Evolutionary conservation across 2,888 invertebrate species (phyloP).

Genomic region (Didymodactylos carnosus): DNA sequence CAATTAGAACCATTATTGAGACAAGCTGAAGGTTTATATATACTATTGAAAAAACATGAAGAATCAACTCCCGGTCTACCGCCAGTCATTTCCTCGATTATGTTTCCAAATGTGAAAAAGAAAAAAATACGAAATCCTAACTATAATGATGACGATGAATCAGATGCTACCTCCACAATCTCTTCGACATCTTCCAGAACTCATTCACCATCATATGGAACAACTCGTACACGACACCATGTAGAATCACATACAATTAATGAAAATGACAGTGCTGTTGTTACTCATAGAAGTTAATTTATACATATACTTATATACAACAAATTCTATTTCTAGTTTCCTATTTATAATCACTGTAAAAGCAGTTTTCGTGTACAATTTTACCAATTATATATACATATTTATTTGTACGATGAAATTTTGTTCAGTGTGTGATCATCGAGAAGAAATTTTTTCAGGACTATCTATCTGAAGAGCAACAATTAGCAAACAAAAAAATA

Average conservation of each 20-base stretch:
- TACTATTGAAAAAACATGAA: not conserved
- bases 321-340: no score
- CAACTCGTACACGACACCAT: not conserved
- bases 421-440: no score
- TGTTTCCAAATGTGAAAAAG: not conserved
- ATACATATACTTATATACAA: no score
- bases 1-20: slow-evolving; percentile 60
- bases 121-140: not conserved
- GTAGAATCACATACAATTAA: not conserved
- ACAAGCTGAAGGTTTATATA: slow-evolving; percentile 53
- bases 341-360: no score
- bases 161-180: not conserved
- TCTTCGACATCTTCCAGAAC: not conserved
- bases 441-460: no score
- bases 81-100: not conserved
- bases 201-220: not conserved
- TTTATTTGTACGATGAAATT: no score
- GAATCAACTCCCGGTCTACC: not conserved
- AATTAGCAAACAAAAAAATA: no score
- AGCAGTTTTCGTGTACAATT: no score
- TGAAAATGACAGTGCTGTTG: not conserved
- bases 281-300: not conserved
- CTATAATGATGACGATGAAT: not conserved
- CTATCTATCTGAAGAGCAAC: no score
- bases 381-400: no score